These are phyloP conservation scores for Albula glossodonta DNA, from an alignment of 2,113 vertebrate species.

Conservation along the genomic window DNA sequence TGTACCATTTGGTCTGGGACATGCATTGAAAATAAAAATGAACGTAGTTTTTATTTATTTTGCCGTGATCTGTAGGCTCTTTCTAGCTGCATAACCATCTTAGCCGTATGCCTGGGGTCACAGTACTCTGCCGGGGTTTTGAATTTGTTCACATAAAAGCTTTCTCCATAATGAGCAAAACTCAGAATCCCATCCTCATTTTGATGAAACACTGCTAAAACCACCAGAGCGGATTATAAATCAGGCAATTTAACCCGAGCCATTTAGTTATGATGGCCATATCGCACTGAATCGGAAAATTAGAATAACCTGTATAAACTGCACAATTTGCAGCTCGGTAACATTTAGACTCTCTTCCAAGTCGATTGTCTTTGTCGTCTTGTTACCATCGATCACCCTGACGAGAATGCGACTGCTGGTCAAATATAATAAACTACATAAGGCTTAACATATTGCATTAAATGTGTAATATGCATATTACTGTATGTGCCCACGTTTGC, in stretches of 20 bases:
- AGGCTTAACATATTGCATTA: no score
- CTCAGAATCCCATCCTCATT: not conserved
- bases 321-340: no score
- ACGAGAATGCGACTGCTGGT: no score
- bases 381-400: no score
- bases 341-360: no score
- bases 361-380: no score
- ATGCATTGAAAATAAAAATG: not conserved
- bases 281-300: constrained; percentile 31
- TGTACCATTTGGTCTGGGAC: not conserved
- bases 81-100: not conserved
- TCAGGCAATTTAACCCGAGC: constrained; percentile 44
- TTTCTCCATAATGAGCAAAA: not conserved
- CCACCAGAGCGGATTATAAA: constrained; percentile 54
- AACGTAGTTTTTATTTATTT: not conserved
- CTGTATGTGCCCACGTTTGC: no score
- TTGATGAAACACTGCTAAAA: constrained; percentile 24
- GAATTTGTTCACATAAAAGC: not conserved
- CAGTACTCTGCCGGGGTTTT: not conserved
- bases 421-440: no score
- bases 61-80: not conserved
- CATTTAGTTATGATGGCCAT: constrained; percentile 51
- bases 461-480: no score
- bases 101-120: not conserved
- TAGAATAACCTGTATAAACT: no score